Base-by-base conservation (phyloP, 2,113 vertebrate species). In the Propithecus coquereli region DNA sequence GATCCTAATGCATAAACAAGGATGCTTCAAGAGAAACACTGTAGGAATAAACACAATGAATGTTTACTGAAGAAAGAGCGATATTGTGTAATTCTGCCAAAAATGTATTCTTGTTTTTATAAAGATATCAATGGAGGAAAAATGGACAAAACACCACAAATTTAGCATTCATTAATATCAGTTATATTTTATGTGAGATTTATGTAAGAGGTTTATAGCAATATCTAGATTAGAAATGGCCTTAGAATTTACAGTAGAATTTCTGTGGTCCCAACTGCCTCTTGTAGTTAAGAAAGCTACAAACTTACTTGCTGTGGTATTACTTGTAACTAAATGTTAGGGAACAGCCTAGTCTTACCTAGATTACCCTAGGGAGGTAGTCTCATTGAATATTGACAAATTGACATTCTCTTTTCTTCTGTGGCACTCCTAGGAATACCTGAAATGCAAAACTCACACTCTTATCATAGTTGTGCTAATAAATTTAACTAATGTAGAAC, bases 171-270 rank as follows among this genome's bases (percentile, higher is more conserved):
- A 52, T 27, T 90, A 93, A 65, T 95, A 54, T 50, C 8, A 80
- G 0, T 54, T 90, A 27, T 52, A 74, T 92, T 95, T 96, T 76
- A 96, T 90, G 43, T 71, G 52, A 81, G 61, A 83, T 80, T 87
- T 40, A 14, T 59, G 9, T 61, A n/a, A 37, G 45, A 17, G 3
- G 45, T 83, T 76, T 77, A 66, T 66, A 91, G 54, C 30, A 79
- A 54, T 68, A 30, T 74, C 2, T 70, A 79, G 32, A 79, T 87
- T 92, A 80, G 91, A 92, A 93, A 30, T 43, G 61, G n/a, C 16
- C 32, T 79, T 43, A 25, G 66, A 95, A 43, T 89, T 79, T 73
- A 76, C 2, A 0, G 94, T 79, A 87, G 45, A 34, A 82, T 93
- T 74, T 84, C 65, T 61, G n/a, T 90, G 52, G 59, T 43, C 30